phyloP scores from a whole-genome alignment of 2,888 invertebrate genomes.

The Drosophila dives region DNA sequence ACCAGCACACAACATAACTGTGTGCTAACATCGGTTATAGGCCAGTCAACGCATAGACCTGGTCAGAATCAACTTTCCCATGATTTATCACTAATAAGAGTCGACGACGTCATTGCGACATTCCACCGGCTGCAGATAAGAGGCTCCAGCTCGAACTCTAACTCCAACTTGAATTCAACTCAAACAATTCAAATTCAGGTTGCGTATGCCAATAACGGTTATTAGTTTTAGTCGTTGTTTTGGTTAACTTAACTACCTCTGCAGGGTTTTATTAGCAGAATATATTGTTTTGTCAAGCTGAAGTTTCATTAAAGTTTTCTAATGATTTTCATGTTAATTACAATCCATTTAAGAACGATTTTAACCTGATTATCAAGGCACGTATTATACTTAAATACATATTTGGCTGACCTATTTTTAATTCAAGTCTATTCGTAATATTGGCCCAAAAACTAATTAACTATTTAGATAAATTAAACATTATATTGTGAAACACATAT shows the following conservation, averaged over 20 bases:
- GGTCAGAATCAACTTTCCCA: slow-evolving; percentile 32
- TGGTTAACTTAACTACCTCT: slow-evolving; percentile 10
- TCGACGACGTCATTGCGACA: slow-evolving; percentile 13
- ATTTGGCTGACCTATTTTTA: background rate
- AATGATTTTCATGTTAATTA: background rate
- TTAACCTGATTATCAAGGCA: background rate
- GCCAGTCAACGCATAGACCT: slow-evolving; percentile 18
- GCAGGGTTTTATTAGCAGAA: slow-evolving; percentile 3
- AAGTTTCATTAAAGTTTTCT: background rate
- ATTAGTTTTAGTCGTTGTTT: slow-evolving; percentile 12
- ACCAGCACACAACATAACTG: slow-evolving; percentile 12
- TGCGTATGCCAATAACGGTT: slow-evolving; percentile 27
- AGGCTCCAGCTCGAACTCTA: slow-evolving; percentile 18
- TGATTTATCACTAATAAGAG: slow-evolving; percentile 27
- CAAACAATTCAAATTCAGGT: slow-evolving; percentile 1
- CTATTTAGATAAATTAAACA: background rate
- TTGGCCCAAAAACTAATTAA: background rate
- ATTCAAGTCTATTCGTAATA: background rate
- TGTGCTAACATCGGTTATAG: slow-evolving; percentile 34
- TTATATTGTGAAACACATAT: too few relatives aligned
- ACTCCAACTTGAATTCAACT: slow-evolving; percentile 2
- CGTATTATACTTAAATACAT: background rate
- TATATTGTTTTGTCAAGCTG: slow-evolving; percentile 5
- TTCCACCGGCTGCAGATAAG: slow-evolving; percentile 16
- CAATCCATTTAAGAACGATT: background rate